phyloP scores from a whole-genome alignment of 2,888 invertebrate species.

The Mythimna vitellina region DNA sequence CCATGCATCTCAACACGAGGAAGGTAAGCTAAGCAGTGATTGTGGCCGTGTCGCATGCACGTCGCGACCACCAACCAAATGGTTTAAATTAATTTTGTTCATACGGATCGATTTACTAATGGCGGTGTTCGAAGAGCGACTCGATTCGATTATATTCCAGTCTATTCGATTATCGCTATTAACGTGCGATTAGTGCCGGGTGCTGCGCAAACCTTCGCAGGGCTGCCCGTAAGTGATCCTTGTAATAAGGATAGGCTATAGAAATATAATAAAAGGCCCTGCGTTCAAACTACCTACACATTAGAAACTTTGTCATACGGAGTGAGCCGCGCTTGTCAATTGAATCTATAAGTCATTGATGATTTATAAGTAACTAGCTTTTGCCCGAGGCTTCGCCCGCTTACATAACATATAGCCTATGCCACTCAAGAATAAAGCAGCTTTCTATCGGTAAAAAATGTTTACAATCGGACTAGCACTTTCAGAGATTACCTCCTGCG shows the following conservation, averaged over 20 bases:
- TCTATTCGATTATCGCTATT: conserved; percentile 61
- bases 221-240: conserved; percentile 30
- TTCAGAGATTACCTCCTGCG: too few relatives aligned
- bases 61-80: conserved; percentile 18
- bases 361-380: neutral
- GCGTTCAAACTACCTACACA: neutral
- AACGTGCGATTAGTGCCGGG: conserved; percentile 47
- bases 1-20: too few relatives aligned
- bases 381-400: too few relatives aligned
- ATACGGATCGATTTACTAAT: conserved; percentile 51
- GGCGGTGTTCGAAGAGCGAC: conserved; percentile 57
- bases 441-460: too few relatives aligned
- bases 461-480: too few relatives aligned
- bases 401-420: too few relatives aligned
- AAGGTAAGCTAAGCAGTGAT: conserved; percentile 3
- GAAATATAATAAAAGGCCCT: too few relatives aligned
- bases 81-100: conserved; percentile 57
- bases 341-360: neutral
- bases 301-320: neutral
- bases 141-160: conserved; percentile 52
- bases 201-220: conserved; percentile 24
- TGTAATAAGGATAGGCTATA: neutral
- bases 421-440: too few relatives aligned
- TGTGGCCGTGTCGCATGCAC: neutral
- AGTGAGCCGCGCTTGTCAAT: neutral